A percentile compares a stretch with the other conserved stretches of the same genome.
Conservation (phyloP, 2,797 vertebrate species). For the Cuculus canorus region DNA sequence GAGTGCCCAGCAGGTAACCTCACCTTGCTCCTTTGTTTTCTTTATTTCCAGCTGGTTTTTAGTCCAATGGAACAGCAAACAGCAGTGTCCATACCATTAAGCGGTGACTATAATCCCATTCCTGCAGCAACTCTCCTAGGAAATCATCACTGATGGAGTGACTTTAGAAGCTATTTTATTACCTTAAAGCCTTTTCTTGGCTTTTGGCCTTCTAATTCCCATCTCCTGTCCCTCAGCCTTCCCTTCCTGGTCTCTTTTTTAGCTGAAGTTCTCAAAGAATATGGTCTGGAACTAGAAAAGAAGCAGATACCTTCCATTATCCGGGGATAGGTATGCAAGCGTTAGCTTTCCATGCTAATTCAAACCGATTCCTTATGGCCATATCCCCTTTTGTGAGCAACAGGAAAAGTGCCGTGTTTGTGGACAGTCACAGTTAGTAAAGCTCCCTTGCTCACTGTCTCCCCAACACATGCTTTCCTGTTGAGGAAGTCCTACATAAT, state of each 20-base stretch:
- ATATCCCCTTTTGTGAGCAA: neutral
- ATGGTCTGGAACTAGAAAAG: neutral
- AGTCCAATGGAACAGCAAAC: neutral
- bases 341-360: neutral
- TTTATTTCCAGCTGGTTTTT: neutral
- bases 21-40: neutral
- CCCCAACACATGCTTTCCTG: accelerated
- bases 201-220: neutral
- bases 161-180: neutral
- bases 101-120: neutral
- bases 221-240: neutral
- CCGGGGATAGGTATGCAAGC: neutral
- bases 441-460: neutral
- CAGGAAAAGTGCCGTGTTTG: neutral
- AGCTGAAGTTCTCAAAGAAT: neutral
- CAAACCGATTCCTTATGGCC: neutral
- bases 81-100: neutral
- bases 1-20: constrained; percentile 85
- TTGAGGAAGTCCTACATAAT: neutral
- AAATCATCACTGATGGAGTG: neutral
- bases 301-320: neutral
- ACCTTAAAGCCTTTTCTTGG: neutral
- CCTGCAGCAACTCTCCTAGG: neutral
- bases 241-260: neutral
- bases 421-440: neutral